A percentile compares a stretch with the other conserved stretches of the same genome.
Evolutionary conservation across 2,888 invertebrate species (phyloP).

Genomic region (Monochamus alternatus): DNA sequence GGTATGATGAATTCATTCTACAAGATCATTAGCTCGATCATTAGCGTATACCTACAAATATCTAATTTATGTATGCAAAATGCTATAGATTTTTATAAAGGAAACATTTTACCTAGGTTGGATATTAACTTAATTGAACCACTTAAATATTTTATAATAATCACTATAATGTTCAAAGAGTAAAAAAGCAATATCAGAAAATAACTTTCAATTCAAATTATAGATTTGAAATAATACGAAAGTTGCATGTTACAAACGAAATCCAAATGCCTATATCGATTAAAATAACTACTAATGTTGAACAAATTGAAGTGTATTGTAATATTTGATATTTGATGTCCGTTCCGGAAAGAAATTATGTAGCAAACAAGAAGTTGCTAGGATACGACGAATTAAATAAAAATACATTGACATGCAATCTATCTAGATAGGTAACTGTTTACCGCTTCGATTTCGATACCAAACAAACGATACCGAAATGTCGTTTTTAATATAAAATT

Average conservation of each 20-base stretch:
- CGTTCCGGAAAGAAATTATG: constrained; percentile 47
- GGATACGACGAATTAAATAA: constrained; percentile 47
- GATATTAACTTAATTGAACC: no score
- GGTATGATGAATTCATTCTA: no score
- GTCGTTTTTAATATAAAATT: constrained; percentile 14
- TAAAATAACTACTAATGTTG: constrained; percentile 51
- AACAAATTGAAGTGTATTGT: constrained; percentile 53
- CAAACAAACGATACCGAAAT: neutral
- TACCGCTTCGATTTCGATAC: constrained; percentile 7
- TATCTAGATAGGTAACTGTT: no score
- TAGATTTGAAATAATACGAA: constrained; percentile 36
- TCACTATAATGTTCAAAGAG: no score
- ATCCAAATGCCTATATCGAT: constrained; percentile 50
- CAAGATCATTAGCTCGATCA: no score
- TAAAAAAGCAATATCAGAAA: no score
- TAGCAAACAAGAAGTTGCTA: constrained; percentile 54
- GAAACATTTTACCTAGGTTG: no score
- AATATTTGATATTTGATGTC: constrained; percentile 54
- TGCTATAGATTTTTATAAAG: no score
- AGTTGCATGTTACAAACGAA: constrained; percentile 48
- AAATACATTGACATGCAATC: constrained; percentile 47
- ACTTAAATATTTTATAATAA: neutral
- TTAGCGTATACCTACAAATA: no score
- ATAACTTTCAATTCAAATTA: constrained; percentile 10
- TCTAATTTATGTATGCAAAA: no score